A percentile compares a stretch with the other conserved stretches of the same genome.
These are phyloP conservation scores for Triplophysa rosa DNA, from an alignment of 2,113 vertebrate genomes.

Conservation along the genomic window DNA sequence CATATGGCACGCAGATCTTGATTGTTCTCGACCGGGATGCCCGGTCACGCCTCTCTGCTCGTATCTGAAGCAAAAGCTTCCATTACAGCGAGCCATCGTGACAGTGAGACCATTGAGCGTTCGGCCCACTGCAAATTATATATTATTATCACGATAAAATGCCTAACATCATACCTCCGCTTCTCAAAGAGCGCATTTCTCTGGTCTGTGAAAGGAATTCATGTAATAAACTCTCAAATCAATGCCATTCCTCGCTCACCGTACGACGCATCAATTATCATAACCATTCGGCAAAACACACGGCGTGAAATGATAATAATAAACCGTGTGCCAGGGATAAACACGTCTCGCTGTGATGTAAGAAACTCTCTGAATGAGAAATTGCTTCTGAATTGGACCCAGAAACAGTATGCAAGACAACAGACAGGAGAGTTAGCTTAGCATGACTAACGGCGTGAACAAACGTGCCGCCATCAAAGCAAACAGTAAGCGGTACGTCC, in stretches of 20 bases:
- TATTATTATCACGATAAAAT: constrained; percentile 26
- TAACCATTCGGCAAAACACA: constrained; percentile 30
- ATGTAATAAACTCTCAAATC: constrained; percentile 36
- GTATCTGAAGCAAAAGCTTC: constrained; percentile 18
- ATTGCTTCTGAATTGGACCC: constrained; percentile 6
- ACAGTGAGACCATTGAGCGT: not conserved
- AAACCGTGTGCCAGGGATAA: constrained; percentile 17
- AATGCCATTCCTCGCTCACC: not conserved
- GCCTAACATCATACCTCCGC: constrained; percentile 13
- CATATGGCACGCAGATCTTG: not conserved
- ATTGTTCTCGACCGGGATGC: not conserved
- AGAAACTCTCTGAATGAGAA: constrained; percentile 3
- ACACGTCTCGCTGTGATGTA: constrained; percentile 31
- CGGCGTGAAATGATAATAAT: constrained; percentile 34
- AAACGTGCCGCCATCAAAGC: constrained; percentile 28
- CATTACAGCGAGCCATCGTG: not conserved
- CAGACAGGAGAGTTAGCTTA: constrained; percentile 19
- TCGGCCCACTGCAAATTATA: constrained; percentile 14
- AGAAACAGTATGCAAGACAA: constrained; percentile 11
- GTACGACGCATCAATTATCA: constrained; percentile 24
- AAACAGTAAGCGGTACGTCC: not conserved
- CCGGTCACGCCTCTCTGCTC: not conserved
- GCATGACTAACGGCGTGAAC: constrained; percentile 28
- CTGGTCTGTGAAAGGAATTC: constrained; percentile 13
- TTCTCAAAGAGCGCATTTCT: constrained; percentile 17